Percentiles rank a stretch among this genome's conserved stretches.
phyloP scores from a whole-genome alignment of 37 sponge, comb jelly and placozoan species.

The Oscarella lobularis region DNA sequence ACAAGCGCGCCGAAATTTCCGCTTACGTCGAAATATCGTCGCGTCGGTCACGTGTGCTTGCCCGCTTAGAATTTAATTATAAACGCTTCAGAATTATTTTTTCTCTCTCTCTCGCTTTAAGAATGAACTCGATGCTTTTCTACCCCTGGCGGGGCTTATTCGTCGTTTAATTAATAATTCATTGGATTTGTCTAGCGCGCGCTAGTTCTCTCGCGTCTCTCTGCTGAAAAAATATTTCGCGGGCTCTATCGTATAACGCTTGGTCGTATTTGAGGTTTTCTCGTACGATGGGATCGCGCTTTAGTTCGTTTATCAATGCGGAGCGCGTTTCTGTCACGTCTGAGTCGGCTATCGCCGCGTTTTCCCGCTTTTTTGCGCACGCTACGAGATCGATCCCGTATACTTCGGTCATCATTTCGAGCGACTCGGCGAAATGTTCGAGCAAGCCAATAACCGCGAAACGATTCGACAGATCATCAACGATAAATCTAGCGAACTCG shows the following conservation, averaged over 20 bases:
- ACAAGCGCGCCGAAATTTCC: too few relatives aligned
- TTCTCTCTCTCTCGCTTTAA: too few relatives aligned
- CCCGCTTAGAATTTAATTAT: too few relatives aligned
- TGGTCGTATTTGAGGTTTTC: background rate
- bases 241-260: background rate
- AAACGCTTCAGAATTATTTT: too few relatives aligned
- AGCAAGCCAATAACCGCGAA: background rate
- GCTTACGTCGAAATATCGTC: too few relatives aligned
- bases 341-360: background rate
- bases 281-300: background rate
- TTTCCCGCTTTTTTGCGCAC: background rate
- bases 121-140: too few relatives aligned
- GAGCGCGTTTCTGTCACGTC: too few relatives aligned
- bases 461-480: background rate
- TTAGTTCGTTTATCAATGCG: background rate
- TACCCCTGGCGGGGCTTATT: too few relatives aligned
- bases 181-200: too few relatives aligned
- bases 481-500: background rate
- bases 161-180: too few relatives aligned
- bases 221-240: background rate
- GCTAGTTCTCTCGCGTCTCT: too few relatives aligned
- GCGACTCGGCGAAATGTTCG: background rate
- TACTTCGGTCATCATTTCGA: background rate
- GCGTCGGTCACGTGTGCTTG: too few relatives aligned
- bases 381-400: background rate